These are phyloP conservation scores for Mythimna vitellina DNA, from an alignment of 2,888 invertebrate species.

Conservation along the genomic window DNA sequence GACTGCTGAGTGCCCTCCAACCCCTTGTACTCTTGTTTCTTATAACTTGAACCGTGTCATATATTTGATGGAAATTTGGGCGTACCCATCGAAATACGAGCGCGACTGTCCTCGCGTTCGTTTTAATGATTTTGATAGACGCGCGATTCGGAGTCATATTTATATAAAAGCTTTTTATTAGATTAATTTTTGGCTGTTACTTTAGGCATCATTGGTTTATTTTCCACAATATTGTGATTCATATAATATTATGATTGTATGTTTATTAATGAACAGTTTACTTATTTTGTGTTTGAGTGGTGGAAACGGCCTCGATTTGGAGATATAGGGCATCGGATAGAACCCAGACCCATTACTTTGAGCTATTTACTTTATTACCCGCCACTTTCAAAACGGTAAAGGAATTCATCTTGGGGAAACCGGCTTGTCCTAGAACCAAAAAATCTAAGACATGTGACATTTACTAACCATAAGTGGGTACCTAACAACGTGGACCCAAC, in stretches of 20 bases:
- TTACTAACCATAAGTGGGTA: too few species aligned
- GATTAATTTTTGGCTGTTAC: conserved; percentile 59
- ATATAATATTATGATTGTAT: neutral
- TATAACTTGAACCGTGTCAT: conserved; percentile 65
- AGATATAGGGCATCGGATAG: neutral
- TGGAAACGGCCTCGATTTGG: too few species aligned
- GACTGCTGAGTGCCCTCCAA: neutral
- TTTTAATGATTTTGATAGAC: conserved; percentile 80
- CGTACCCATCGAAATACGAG: conserved; percentile 87
- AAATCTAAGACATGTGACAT: too few species aligned
- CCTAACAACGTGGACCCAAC: too few species aligned
- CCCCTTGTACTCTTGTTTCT: conserved; percentile 24
- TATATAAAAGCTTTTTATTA: conserved; percentile 68
- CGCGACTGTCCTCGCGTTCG: conserved; percentile 81
- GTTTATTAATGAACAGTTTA: neutral
- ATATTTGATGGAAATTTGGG: conserved; percentile 88
- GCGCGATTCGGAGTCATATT: conserved; percentile 59
- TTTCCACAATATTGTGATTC: conserved; percentile 2
- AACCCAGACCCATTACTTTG: neutral
- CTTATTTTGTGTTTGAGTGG: neutral
- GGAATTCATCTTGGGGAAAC: too few species aligned
- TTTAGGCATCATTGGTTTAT: conserved; percentile 41
- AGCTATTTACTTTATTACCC: too few species aligned
- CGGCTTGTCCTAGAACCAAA: too few species aligned
- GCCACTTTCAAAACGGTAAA: too few species aligned